Evolutionary conservation across 2,888 invertebrate genomes (phyloP).

Genomic region (Drosophila colorata): DNA sequence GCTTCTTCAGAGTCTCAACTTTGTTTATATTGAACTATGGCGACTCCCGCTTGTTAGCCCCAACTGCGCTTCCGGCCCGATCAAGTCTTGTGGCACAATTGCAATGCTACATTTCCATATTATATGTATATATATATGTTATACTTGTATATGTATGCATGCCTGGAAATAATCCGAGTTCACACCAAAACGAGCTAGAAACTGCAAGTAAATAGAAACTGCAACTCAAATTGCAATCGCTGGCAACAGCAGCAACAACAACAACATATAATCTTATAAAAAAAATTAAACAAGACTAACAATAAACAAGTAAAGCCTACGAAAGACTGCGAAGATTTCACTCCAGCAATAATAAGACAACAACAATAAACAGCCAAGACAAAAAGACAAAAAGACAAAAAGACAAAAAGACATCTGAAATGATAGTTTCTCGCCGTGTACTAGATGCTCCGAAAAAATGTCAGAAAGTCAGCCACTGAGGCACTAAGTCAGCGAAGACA

Average conservation of each 20-base stretch:
- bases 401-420: conserved; percentile 46
- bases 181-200: conserved; percentile 69
- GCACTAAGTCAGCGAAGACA: conserved; percentile 40
- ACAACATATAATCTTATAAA: conserved; percentile 12
- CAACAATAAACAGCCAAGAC: conserved; percentile 32
- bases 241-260: conserved; percentile 17
- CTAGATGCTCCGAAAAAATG: conserved; percentile 76
- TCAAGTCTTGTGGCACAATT: conserved; percentile 29
- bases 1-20: not conserved
- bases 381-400: conserved; percentile 20
- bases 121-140: conserved; percentile 1
- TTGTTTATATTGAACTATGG: not conserved
- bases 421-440: conserved; percentile 69
- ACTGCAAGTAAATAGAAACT: conserved; percentile 78
- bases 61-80: conserved; percentile 34
- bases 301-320: conserved; percentile 68
- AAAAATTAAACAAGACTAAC: conserved; percentile 64
- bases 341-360: conserved; percentile 47
- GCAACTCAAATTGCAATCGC: conserved; percentile 59
- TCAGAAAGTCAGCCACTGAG: conserved; percentile 67
- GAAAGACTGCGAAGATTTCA: conserved; percentile 66
- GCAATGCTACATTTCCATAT: conserved; percentile 33
- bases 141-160: conserved; percentile 1
- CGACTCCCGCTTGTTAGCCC: not conserved
- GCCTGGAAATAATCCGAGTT: conserved; percentile 36